Percentiles rank a stretch among this genome's conserved stretches.
These are phyloP conservation scores for Hycleus cichorii DNA, from an alignment of 1,140 invertebrate genomes.

Conservation along the genomic window DNA sequence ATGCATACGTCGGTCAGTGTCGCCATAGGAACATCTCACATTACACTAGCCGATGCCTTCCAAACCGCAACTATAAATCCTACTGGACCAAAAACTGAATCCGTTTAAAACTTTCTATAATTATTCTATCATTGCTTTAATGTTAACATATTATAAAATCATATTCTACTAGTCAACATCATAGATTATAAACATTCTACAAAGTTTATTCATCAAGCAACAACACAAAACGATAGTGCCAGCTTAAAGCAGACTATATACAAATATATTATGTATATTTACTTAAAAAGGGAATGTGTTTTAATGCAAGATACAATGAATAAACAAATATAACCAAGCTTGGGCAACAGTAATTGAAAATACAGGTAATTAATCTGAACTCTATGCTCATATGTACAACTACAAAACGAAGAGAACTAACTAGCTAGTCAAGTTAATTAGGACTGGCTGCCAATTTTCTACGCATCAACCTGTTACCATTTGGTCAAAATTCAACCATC, in stretches of 20 bases:
- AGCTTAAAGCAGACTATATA: not conserved
- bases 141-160: conserved; percentile 1
- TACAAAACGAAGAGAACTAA: too few species aligned
- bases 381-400: not conserved
- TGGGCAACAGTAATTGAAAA: conserved; percentile 26
- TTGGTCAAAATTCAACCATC: too few species aligned
- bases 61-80: conserved; percentile 20
- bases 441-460: too few species aligned
- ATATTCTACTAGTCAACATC: not conserved
- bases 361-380: conserved; percentile 23
- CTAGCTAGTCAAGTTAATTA: too few species aligned
- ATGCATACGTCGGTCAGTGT: conserved; percentile 25
- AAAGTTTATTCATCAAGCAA: conserved; percentile 7
- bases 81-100: conserved; percentile 1
- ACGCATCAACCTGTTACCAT: too few species aligned
- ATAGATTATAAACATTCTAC: not conserved
- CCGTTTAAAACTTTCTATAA: conserved; percentile 11
- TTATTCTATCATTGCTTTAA: conserved; percentile 1
- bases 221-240: not conserved
- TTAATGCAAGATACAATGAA: conserved; percentile 1
- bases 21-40: conserved; percentile 11
- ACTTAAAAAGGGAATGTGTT: conserved; percentile 1
- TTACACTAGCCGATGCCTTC: conserved; percentile 16
- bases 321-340: conserved; percentile 7
- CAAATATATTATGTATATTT: conserved; percentile 8